phyloP scores from a whole-genome alignment of 2,113 vertebrate genomes.

The Hyperopisus bebe region DNA sequence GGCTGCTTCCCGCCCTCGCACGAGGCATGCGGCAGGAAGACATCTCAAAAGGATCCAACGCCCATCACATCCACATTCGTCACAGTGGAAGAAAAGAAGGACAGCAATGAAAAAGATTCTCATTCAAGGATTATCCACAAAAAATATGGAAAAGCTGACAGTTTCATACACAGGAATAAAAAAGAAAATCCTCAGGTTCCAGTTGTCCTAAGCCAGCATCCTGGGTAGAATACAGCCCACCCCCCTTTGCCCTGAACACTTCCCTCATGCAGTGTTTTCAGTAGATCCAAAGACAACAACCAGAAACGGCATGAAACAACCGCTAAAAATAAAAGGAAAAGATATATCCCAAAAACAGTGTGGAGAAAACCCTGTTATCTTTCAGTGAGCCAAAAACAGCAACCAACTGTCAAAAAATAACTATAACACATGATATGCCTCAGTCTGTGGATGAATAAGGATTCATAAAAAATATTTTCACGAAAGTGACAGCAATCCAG shows the following conservation, averaged over 20 bases:
- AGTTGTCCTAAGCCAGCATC: not conserved
- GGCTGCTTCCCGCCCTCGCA: constrained; percentile 45
- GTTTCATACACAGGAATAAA: not conserved
- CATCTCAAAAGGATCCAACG: constrained; percentile 55
- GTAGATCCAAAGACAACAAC: not conserved
- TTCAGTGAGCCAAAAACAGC: not conserved
- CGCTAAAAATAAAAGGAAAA: not conserved
- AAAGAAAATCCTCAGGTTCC: constrained; percentile 30
- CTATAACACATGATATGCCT: not conserved
- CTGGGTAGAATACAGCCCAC: not conserved
- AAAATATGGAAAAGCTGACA: constrained; percentile 30
- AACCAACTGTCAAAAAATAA: not conserved
- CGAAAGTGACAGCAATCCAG: not conserved
- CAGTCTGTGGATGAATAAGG: not conserved
- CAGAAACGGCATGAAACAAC: not conserved
- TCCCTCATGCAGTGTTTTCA: not conserved
- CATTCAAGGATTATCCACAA: constrained; percentile 22
- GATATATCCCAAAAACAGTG: not conserved
- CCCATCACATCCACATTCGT: constrained; percentile 40
- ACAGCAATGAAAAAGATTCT: constrained; percentile 34
- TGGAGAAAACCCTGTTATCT: not conserved
- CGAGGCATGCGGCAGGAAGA: constrained; percentile 49
- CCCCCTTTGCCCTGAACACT: not conserved
- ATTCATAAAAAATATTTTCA: not conserved
- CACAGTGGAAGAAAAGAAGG: not conserved